Conservation (phyloP, 2,113 vertebrate species). For the Zosterops japonicus region DNA sequence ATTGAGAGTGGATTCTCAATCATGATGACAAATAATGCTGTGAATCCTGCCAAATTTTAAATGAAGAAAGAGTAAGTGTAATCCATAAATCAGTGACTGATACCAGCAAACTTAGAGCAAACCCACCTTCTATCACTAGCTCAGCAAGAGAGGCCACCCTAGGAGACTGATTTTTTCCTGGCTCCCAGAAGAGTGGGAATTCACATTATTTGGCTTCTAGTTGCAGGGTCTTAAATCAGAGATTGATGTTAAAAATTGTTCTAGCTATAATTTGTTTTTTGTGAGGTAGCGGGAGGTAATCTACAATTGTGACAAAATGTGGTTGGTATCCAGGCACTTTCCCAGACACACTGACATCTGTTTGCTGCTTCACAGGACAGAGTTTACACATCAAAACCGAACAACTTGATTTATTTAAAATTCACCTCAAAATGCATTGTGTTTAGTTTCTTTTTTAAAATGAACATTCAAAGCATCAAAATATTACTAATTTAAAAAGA, state of each 20-base stretch:
- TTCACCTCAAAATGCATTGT: slow-evolving; percentile 74
- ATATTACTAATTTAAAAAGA: slow-evolving; percentile 69
- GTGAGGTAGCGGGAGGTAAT: not conserved
- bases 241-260: not conserved
- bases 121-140: not conserved
- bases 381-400: slow-evolving; percentile 65
- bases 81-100: not conserved
- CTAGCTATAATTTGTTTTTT: not conserved
- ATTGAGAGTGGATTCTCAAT: not conserved
- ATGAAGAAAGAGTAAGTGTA: not conserved
- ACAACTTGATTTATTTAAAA: slow-evolving; percentile 79
- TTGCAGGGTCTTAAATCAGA: not conserved
- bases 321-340: not conserved
- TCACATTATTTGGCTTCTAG: not conserved
- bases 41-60: not conserved
- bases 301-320: not conserved
- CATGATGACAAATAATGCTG: not conserved
- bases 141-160: not conserved
- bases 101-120: not conserved
- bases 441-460: slow-evolving; percentile 71
- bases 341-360: not conserved
- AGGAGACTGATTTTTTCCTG: not conserved
- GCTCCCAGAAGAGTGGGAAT: not conserved
- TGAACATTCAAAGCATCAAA: slow-evolving; percentile 75
- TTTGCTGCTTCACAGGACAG: slow-evolving; percentile 44